These are phyloP conservation scores for Oxygymnocypris stewartii DNA, from an alignment of 2,113 vertebrate genomes.

Conservation along the genomic window DNA sequence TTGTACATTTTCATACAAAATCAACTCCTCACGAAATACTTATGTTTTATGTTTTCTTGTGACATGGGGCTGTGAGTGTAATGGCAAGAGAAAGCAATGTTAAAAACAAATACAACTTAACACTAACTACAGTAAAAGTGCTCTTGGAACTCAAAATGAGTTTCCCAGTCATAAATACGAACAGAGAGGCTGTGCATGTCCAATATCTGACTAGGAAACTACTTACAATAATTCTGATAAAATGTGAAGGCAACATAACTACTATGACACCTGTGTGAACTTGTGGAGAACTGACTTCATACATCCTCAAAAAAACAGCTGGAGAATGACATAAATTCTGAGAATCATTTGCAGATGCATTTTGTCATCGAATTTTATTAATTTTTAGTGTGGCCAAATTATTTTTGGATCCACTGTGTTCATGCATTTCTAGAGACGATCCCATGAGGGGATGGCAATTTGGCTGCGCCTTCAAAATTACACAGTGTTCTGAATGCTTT, in stretches of 20 bases:
- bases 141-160: no score
- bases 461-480: background rate
- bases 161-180: no score
- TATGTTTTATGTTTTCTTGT: background rate
- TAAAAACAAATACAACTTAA: background rate
- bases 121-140: background rate
- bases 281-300: background rate
- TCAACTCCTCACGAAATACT: background rate
- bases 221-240: background rate
- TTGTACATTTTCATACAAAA: no score
- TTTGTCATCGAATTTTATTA: background rate
- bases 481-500: constrained; percentile 2
- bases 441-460: constrained; percentile 8
- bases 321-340: background rate
- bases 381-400: constrained; percentile 2
- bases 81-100: background rate
- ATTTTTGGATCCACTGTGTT: background rate
- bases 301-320: no score
- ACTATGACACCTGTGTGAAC: background rate
- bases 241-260: background rate
- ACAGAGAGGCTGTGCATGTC: background rate
- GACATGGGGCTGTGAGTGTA: background rate
- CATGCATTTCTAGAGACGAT: constrained; percentile 18
- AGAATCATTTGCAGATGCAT: background rate
- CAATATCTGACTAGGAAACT: background rate